phyloP scores from a whole-genome alignment of 1,140 invertebrate genomes.

The Nomia melanderi region DNA sequence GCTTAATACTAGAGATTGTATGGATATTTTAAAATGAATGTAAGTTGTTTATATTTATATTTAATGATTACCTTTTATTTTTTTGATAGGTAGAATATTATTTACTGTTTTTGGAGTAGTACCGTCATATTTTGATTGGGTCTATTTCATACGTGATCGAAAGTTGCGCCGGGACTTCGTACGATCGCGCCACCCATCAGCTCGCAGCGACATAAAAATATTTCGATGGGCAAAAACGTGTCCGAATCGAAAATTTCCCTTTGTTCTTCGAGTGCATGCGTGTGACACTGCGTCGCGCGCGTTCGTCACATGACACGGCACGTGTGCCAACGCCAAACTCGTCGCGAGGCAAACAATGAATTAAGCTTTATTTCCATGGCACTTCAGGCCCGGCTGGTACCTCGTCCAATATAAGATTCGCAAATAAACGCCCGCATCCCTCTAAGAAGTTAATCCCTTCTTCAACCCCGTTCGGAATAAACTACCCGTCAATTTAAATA shows the following conservation, averaged over 20 bases:
- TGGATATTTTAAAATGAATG: too few relatives aligned
- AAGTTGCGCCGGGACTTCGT: background rate
- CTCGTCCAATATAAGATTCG: slow-evolving; percentile 19
- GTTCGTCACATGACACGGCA: slow-evolving; percentile 74
- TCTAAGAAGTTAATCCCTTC: slow-evolving; percentile 22
- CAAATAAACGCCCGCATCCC: slow-evolving; percentile 30
- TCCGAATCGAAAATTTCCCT: slow-evolving; percentile 48
- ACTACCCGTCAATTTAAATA: background rate
- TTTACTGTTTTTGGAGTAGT: too few relatives aligned
- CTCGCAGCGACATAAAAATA: background rate
- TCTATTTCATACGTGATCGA: background rate
- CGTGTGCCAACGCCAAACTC: slow-evolving; percentile 71
- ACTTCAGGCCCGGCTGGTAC: slow-evolving; percentile 29
- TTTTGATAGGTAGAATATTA: too few relatives aligned
- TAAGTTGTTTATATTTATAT: too few relatives aligned
- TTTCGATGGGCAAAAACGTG: slow-evolving; percentile 30
- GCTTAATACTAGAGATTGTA: too few relatives aligned
- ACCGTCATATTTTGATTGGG: too few relatives aligned
- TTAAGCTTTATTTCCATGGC: slow-evolving; percentile 64
- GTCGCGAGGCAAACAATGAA: slow-evolving; percentile 73
- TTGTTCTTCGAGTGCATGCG: slow-evolving; percentile 68
- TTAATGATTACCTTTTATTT: too few relatives aligned
- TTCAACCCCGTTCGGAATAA: background rate
- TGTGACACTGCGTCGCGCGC: slow-evolving; percentile 62
- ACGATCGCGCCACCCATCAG: background rate